Percentiles rank a stretch among this genome's conserved stretches.
Conservation (phyloP, 2,113 vertebrate species). For the Sinocyclocheilus maitianheensis region DNA sequence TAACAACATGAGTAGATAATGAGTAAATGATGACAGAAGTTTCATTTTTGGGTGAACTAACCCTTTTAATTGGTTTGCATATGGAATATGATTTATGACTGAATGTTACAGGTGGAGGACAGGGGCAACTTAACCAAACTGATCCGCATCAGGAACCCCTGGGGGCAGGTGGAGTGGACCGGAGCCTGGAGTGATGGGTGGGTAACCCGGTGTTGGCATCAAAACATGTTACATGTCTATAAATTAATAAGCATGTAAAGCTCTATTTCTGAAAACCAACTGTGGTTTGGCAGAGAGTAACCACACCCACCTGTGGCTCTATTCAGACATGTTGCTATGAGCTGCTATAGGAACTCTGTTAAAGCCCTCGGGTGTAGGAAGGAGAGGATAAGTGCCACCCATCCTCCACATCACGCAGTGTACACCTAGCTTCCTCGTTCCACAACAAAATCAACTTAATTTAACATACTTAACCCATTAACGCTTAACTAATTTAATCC, state of each 20-base stretch:
- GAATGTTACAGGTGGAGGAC: constrained; percentile 69
- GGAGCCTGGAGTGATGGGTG: constrained; percentile 76
- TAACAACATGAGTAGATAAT: neutral
- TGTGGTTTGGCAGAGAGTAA: neutral
- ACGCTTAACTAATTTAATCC: neutral
- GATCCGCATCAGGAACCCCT: constrained; percentile 82
- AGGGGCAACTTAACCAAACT: constrained; percentile 69
- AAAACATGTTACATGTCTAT: neutral
- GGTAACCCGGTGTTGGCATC: neutral
- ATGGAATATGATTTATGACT: neutral
- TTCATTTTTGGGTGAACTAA: neutral
- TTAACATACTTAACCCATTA: too few species aligned
- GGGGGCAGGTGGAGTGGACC: constrained; percentile 85
- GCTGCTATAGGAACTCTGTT: constrained; percentile 9
- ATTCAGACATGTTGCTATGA: neutral
- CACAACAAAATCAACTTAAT: neutral
- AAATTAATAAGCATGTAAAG: neutral
- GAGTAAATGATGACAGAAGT: neutral
- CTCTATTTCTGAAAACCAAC: neutral
- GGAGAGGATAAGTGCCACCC: neutral
- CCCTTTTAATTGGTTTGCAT: neutral
- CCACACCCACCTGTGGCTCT: neutral
- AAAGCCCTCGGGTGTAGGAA: neutral
- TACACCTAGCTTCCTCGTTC: neutral
- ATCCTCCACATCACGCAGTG: neutral